These are phyloP conservation scores for Drosophila nikananu DNA, from an alignment of 1,140 invertebrate species.

Conservation along the genomic window DNA sequence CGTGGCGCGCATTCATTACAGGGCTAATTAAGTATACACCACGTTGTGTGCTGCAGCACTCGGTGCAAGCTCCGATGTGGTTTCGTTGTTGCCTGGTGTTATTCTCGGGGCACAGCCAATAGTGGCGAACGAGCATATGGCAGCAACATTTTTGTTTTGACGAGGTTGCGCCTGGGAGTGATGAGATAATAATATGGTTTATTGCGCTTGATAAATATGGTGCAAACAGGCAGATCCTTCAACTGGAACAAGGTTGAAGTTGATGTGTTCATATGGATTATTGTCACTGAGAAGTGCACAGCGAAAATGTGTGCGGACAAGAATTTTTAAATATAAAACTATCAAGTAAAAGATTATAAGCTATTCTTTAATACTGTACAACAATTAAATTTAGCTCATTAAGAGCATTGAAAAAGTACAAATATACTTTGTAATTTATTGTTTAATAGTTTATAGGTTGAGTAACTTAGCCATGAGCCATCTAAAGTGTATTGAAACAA, in stretches of 20 bases:
- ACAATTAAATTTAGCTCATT: background rate
- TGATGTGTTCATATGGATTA: slow-evolving; percentile 19
- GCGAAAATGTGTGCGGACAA: background rate
- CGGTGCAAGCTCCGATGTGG: slow-evolving; percentile 12
- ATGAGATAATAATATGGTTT: slow-evolving; percentile 49
- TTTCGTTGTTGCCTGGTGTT: background rate
- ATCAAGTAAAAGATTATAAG: background rate
- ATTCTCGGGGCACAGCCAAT: slow-evolving; percentile 25
- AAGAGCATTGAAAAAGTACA: background rate
- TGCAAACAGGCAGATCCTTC: slow-evolving; percentile 8
- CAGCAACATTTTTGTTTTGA: slow-evolving; percentile 28
- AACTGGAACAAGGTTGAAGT: slow-evolving; percentile 17
- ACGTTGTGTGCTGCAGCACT: slow-evolving; percentile 31
- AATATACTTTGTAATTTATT: too few species aligned
- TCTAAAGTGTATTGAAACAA: too few species aligned
- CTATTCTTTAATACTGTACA: background rate
- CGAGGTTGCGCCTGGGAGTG: slow-evolving; percentile 32
- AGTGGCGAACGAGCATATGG: slow-evolving; percentile 34
- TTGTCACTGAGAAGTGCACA: background rate
- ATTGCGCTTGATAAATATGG: slow-evolving; percentile 21
- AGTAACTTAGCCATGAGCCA: too few species aligned
- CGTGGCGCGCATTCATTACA: slow-evolving; percentile 41
- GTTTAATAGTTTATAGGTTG: too few species aligned
- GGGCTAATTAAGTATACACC: slow-evolving; percentile 73
- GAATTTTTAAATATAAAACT: background rate